Percentiles rank a stretch among this genome's conserved stretches.
Conservation (phyloP, 37 sponge, comb jelly and placozoan species). For the Petrosia ficiformis region DNA sequence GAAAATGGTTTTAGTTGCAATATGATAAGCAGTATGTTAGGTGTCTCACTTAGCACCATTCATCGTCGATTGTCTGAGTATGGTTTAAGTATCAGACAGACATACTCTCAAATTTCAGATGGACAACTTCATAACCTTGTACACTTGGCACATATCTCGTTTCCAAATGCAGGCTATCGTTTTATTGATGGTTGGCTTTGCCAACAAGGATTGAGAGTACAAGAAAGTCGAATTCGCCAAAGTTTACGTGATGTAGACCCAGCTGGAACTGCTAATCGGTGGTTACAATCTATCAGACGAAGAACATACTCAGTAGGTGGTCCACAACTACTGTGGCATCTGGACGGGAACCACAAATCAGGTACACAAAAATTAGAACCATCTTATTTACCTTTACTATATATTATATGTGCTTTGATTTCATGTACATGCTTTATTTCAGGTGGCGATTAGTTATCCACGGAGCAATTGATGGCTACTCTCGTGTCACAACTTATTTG, state of each 20-base stretch:
- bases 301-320: constrained; percentile 28
- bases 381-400: no score
- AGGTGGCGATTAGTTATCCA: constrained; percentile 54
- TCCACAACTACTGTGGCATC: constrained; percentile 48
- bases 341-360: constrained; percentile 61
- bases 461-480: constrained; percentile 53
- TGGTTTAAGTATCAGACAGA: background rate
- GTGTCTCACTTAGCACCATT: constrained; percentile 1
- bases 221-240: background rate
- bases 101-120: constrained; percentile 6
- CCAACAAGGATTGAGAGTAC: background rate
- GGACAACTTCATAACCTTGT: background rate
- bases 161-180: constrained; percentile 5
- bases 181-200: background rate
- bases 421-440: background rate
- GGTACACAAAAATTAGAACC: constrained; percentile 12
- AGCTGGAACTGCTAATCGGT: background rate
- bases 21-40: background rate
- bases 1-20: background rate
- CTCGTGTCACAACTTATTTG: constrained; percentile 21
- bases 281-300: background rate
- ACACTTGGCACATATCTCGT: background rate
- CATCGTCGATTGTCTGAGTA: constrained; percentile 1
- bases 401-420: no score
- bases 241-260: background rate